These are phyloP conservation scores for Margaritifera margaritifera DNA, from an alignment of 2,888 invertebrate species.

Conservation along the genomic window DNA sequence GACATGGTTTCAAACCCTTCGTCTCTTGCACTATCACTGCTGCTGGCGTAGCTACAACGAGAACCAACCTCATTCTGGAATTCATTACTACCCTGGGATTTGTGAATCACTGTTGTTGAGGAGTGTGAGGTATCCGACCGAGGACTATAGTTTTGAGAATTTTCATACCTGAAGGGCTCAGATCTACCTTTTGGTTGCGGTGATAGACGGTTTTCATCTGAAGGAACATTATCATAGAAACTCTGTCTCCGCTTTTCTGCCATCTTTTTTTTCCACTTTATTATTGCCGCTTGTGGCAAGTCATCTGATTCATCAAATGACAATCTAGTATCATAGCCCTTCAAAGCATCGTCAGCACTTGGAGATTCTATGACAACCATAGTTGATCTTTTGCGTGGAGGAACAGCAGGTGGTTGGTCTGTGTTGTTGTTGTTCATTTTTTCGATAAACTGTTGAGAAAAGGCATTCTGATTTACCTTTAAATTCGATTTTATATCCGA, in stretches of 20 bases:
- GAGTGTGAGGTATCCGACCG: conserved; percentile 28
- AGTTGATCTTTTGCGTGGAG: conserved; percentile 23
- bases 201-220: conserved; percentile 41
- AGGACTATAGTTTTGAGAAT: conserved; percentile 29
- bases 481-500: conserved; percentile 13
- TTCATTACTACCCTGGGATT: conserved; percentile 49
- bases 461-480: conserved; percentile 3
- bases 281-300: conserved; percentile 51
- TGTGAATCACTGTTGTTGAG: conserved; percentile 34
- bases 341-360: conserved; percentile 23
- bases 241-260: conserved; percentile 43
- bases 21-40: conserved; percentile 61
- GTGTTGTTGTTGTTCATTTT: conserved; percentile 24
- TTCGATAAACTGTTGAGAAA: conserved; percentile 26
- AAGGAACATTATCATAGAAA: conserved; percentile 63
- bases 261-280: conserved; percentile 58
- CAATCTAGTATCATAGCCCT: conserved; percentile 17
- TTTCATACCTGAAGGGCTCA: conserved; percentile 27
- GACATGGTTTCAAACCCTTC: conserved; percentile 71
- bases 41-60: conserved; percentile 60
- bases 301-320: conserved; percentile 47
- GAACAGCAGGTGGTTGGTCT: conserved; percentile 14
- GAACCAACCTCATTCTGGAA: conserved; percentile 60
- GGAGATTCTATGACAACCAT: conserved; percentile 30
- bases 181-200: conserved; percentile 20